Evolutionary conservation across 2,113 vertebrate genomes (phyloP), one percentile per base, ranked within the genome.

Genomic region (Fregetta grallaria): DNA sequence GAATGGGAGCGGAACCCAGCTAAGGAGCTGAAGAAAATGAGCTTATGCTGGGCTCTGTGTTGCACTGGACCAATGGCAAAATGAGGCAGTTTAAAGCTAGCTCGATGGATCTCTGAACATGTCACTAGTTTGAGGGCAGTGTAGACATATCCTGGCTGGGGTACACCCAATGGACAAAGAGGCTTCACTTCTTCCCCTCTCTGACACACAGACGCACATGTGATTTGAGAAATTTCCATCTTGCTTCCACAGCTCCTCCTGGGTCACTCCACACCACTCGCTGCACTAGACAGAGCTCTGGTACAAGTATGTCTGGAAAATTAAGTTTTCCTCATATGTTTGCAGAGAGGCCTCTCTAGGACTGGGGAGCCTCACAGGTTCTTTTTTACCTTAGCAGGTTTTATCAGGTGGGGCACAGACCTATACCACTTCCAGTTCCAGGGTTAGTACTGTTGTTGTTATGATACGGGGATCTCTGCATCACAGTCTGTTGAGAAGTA

Each of bases 1-100:
- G 78, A 86, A 79, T 26, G n/a, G 63, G 44, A 83, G 38, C 10
- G 4, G 88, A 96, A 91, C 65, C 52, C 65, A 72, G 52, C 42
- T 89, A 87, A 91, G 76, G 61, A 71, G 73, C 40, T 87, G 63
- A 84, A 80, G 84, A 63, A 95, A 96, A 91, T 38, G 47, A 86
- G 42, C 63, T 91, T 73, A 55, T n/a, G 29, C 26, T 76, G 42
- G 17, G 40, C 71, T 83, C 36, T 30, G 8, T 17, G 13, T 27
- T n/a, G 50, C 59, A 26, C 59, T 42, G 52, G 52, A 88, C n/a
- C 29, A 55, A 47, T 26, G n/a, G 59, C 22, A 74, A 95, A 74
- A 73, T 17, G 32, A 86, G 23, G 45, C 23, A 53, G 32, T 36
- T 45, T 81, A 84, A 83, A 86, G 8, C 25, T 50, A 66, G 19